phyloP scores from a whole-genome alignment of 2,113 vertebrate genomes.

The Lepidothrix coronata region DNA sequence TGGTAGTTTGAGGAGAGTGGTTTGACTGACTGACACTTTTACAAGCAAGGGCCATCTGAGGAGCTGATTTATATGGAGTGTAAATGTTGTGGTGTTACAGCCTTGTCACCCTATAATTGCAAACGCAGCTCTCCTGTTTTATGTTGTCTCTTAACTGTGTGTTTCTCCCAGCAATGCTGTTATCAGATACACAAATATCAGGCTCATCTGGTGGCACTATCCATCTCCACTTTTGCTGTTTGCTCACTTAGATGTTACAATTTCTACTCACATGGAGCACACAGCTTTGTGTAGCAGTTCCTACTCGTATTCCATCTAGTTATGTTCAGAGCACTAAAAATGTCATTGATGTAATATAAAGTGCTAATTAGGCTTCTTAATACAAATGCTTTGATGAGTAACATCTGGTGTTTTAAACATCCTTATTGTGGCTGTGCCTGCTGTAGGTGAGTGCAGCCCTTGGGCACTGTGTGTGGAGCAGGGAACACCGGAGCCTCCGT shows the following conservation, averaged over 20 bases:
- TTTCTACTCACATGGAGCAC: neutral
- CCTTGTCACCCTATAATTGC: conserved; percentile 4
- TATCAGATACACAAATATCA: neutral
- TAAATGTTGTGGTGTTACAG: conserved; percentile 27
- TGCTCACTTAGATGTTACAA: neutral
- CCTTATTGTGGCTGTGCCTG: accelerated
- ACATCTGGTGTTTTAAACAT: neutral
- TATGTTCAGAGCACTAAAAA: neutral
- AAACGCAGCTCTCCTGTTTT: conserved; percentile 29
- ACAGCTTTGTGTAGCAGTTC: neutral
- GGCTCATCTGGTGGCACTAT: neutral
- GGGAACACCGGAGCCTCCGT: accelerated
- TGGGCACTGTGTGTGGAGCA: neutral
- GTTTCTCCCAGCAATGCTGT: neutral
- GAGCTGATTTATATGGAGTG: conserved; percentile 17
- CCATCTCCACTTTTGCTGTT: neutral
- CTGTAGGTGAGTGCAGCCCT: neutral
- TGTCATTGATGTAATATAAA: neutral
- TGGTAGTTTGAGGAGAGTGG: neutral
- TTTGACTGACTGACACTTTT: neutral
- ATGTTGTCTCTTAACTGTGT: neutral
- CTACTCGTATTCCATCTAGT: neutral
- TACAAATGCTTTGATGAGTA: neutral
- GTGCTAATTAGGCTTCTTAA: neutral
- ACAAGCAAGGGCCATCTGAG: neutral